A percentile compares a stretch with the other conserved stretches of the same genome.
Conservation (phyloP, 2,888 invertebrate species). For the Oxyscelio sp. region DNA sequence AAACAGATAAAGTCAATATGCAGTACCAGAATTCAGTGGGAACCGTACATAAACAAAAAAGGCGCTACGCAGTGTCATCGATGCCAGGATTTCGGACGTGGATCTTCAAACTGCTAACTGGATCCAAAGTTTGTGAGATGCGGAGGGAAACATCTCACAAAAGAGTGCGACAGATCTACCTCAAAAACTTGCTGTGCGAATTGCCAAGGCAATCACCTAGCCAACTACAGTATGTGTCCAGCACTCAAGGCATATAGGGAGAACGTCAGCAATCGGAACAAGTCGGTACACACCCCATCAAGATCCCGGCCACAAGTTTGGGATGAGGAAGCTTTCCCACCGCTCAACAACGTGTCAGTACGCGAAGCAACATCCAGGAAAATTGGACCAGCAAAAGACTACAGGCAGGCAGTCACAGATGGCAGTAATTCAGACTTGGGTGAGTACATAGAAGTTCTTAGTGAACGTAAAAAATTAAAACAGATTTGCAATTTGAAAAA, state of each 20-base stretch:
- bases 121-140: constrained; percentile 50
- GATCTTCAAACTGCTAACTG: constrained; percentile 5
- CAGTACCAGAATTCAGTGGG: constrained; percentile 3
- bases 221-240: constrained; percentile 26
- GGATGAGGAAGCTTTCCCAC: no score
- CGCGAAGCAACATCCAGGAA: no score
- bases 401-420: no score
- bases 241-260: neutral
- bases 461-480: constrained; percentile 13
- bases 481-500: neutral
- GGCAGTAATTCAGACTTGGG: neutral
- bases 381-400: no score
- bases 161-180: neutral
- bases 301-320: no score
- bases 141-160: constrained; percentile 34
- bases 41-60: constrained; percentile 33
- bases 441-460: neutral
- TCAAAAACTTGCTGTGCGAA: constrained; percentile 2
- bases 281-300: no score
- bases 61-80: constrained; percentile 45
- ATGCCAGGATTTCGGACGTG: constrained; percentile 32
- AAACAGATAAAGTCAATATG: constrained; percentile 20
- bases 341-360: no score
- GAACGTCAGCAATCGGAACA: no score
- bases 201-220: constrained; percentile 39